Base-by-base conservation (phyloP, 2,113 vertebrate genomes). In the Sturnus vulgaris region DNA sequence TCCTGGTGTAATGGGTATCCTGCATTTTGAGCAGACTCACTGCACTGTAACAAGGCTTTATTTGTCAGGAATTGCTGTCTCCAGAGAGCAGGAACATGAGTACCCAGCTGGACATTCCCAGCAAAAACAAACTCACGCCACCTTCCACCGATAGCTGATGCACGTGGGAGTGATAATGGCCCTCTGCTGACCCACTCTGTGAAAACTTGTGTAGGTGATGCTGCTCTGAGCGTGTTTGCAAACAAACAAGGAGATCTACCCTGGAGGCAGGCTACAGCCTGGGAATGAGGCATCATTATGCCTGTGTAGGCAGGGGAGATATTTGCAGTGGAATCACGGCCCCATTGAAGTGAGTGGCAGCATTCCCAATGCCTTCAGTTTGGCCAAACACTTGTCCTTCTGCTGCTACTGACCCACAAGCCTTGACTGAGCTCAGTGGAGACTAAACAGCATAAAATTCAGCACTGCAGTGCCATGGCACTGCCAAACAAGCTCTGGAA, bases 381-480 rank as follows among this genome's bases (percentile, higher is more conserved):
- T 22, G 75, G 35, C 76, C 64, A 66, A 10, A 81, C 44, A 4
- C 23, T 55, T 21, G 11, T 66, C 44, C 69, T 73, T 33, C 76
- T 94, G 13, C n/a, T 46, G 59, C 31, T 78, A 18, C 65, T 57
- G 65, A 64, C 39, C 50, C 55, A 40, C 21, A 70, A 3, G 9
- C 10, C 27, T 70, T 27, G 24, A 12, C 24, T 70, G 66, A 66
- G 42, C 12, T 73, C 44, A 17, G 0, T 2, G 6, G 59, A 80
- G 57, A n/a, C 30, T 39, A 21, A 94, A 28, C 0, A 2, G 35
- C 56, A 23, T 6, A 20, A 94, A 88, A 91, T 47, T 55, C 80
- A 56, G 18, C 25, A 22, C 1, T 42, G 30, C 35, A 7, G 22
- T 23, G 12, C n/a, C 0, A 0, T 11, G 56, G 33, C 16, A 9